Percentiles rank a stretch among this genome's conserved stretches.
These are phyloP conservation scores for Pyrgilauda ruficollis DNA, from an alignment of 2,113 vertebrate species.

Conservation along the genomic window DNA sequence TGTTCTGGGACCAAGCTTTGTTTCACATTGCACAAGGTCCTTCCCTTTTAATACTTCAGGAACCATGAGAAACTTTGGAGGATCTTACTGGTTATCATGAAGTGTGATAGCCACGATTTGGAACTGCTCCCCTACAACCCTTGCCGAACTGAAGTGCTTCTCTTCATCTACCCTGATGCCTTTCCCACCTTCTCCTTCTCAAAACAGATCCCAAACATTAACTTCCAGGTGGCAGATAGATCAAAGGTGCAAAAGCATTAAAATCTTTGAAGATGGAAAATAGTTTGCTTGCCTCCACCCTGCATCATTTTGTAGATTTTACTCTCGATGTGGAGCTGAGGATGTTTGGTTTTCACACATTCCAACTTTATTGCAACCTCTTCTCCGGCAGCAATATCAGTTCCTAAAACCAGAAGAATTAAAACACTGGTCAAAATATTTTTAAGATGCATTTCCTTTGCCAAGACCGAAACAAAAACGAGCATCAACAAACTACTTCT, in stretches of 20 bases:
- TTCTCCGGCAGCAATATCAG: conserved; percentile 92
- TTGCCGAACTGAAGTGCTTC: not conserved
- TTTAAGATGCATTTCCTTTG: not conserved
- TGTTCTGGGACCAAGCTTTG: not conserved
- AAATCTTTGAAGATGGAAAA: not conserved
- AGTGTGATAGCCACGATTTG: not conserved
- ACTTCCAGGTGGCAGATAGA: not conserved
- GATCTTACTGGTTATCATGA: not conserved
- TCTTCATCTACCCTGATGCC: not conserved
- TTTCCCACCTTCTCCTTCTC: not conserved
- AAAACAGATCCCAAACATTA: not conserved
- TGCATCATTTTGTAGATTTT: conserved; percentile 99
- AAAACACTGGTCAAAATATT: not conserved
- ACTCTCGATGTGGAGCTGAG: conserved; percentile 97
- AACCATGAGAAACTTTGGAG: not conserved
- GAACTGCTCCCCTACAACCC: not conserved
- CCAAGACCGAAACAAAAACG: not conserved
- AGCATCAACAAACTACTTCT: not conserved
- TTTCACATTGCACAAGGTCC: not conserved
- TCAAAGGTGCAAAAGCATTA: not conserved
- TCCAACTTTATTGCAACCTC: conserved; percentile 96
- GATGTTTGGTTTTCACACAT: conserved; percentile 98
- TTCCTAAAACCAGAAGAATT: conserved; percentile 75
- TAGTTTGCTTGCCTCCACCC: conserved; percentile 83
- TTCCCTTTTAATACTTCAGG: not conserved